These are phyloP conservation scores for Dinoponera quadriceps DNA, from an alignment of 1,140 invertebrate genomes.

Conservation along the genomic window DNA sequence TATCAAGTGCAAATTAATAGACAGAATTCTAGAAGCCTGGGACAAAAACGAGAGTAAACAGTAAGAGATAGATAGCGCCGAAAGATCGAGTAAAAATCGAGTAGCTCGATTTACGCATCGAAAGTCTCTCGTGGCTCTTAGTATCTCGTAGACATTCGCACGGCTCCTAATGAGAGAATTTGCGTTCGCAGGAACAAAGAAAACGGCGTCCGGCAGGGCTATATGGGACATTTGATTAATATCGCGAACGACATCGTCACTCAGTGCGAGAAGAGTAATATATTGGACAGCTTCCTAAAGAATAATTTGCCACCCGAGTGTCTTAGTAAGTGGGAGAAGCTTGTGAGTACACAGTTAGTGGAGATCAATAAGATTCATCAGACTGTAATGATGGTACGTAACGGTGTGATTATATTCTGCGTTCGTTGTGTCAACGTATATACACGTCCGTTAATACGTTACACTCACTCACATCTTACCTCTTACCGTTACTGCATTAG, in stretches of 20 bases:
- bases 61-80: too few species aligned
- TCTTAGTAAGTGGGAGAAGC: conserved; percentile 87
- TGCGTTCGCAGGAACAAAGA: conserved; percentile 81
- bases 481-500: background rate
- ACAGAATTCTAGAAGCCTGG: conserved; percentile 89
- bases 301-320: conserved; percentile 87
- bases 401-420: conserved; percentile 22
- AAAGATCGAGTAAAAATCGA: too few species aligned
- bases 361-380: conserved; percentile 89
- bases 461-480: too few species aligned
- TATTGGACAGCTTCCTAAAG: conserved; percentile 85
- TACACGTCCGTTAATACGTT: too few species aligned
- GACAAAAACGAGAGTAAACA: conserved; percentile 87
- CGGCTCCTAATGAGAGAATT: background rate
- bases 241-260: conserved; percentile 89
- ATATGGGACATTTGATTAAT: conserved; percentile 92
- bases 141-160: background rate
- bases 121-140: background rate
- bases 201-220: conserved; percentile 87
- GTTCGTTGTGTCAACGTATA: background rate
- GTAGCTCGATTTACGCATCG: background rate
- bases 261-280: conserved; percentile 81
- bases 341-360: conserved; percentile 86
- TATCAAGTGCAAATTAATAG: conserved; percentile 88
- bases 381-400: conserved; percentile 85